phyloP scores from a whole-genome alignment of 2,888 invertebrate species.

The Sphaerophoria taeniata region DNA sequence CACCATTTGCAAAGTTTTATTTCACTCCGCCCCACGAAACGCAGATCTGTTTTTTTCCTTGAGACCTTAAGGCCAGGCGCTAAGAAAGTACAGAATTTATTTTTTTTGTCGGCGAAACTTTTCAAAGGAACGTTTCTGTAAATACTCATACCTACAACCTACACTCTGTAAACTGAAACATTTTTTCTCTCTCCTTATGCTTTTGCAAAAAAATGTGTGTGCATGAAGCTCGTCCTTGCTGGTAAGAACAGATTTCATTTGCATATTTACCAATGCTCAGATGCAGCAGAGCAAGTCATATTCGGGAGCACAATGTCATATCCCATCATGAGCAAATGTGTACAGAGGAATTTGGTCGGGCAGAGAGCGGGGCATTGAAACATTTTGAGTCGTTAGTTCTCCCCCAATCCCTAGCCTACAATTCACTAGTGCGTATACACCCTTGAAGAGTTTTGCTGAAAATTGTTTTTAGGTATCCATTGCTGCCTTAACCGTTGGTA shows the following conservation, averaged over 20 bases:
- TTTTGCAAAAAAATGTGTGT: slow-evolving; percentile 12
- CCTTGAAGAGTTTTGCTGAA: slow-evolving; percentile 73
- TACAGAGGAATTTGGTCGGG: slow-evolving; percentile 15
- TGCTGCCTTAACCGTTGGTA: slow-evolving; percentile 70
- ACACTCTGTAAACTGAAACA: slow-evolving; percentile 2
- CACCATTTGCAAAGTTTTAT: too few relatives aligned
- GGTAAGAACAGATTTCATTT: slow-evolving; percentile 73
- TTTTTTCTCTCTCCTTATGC: background rate
- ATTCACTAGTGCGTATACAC: slow-evolving; percentile 65
- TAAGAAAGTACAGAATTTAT: slow-evolving; percentile 63
- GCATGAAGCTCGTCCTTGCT: slow-evolving; percentile 56
- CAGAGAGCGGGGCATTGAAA: background rate
- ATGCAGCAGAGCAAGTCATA: slow-evolving; percentile 41
- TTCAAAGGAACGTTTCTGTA: slow-evolving; percentile 47
- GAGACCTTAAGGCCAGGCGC: background rate
- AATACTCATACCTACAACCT: background rate
- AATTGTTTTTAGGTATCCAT: slow-evolving; percentile 74
- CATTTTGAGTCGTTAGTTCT: slow-evolving; percentile 35
- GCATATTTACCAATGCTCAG: slow-evolving; percentile 69
- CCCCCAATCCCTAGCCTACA: background rate
- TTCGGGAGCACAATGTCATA: slow-evolving; percentile 52
- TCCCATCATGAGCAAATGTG: slow-evolving; percentile 61
- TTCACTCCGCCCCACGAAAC: too few relatives aligned
- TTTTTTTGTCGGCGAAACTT: slow-evolving; percentile 55
- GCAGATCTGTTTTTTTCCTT: too few relatives aligned